Base-by-base conservation (phyloP, 2,888 invertebrate genomes). In the Heteropelma amictum region DNA sequence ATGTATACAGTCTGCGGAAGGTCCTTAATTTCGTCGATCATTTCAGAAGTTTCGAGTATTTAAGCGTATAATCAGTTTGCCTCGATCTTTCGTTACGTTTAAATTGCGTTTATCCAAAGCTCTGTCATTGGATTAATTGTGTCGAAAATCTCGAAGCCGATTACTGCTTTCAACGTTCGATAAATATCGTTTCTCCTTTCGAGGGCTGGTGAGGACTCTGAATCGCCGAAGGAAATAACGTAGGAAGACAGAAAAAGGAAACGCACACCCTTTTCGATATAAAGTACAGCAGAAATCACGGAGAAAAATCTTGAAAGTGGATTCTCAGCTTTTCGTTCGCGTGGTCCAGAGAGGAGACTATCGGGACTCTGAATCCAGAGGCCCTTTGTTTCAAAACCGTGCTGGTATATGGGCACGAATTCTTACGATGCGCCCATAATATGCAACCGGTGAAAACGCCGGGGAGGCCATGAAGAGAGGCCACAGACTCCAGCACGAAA, bases 311-410 rank as follows among this genome's bases (percentile, higher is more conserved):
- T 61, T 8, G 30, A 70, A 73, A 76, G 70, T 70, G 70, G 76
- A 73, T 64, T 60, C 70, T 69, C 53, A 64, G 19, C 30, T 45
- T 64, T n/a, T 28, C 40, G 12, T 58, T 33, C 30, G 69, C 30
- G n/a, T 12, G 40, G 53, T 23, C 45, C 26, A 21, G 30, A 19
- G 45, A 28, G 47, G 47, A 30, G 8, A 35, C 56, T 49, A 67
- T 74, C 74, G 17, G 74, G 40, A 21, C 54, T 65, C 35, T 45
- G 30, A 65, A 69, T 70, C 74, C 67, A 77, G 54, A 58, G 72
- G 71, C 67, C 72, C 81, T 84, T 82, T 84, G 84, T 83, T 79
- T 84, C 77, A 80, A 79, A n/a, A n/a, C 76, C 26, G 30, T 60
- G 51, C 73, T 51, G 53, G 53, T 65, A 47, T 65, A 47, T 26